phyloP scores from a whole-genome alignment of 1,140 invertebrate genomes.

The Pemphigus obesinymphae region DNA sequence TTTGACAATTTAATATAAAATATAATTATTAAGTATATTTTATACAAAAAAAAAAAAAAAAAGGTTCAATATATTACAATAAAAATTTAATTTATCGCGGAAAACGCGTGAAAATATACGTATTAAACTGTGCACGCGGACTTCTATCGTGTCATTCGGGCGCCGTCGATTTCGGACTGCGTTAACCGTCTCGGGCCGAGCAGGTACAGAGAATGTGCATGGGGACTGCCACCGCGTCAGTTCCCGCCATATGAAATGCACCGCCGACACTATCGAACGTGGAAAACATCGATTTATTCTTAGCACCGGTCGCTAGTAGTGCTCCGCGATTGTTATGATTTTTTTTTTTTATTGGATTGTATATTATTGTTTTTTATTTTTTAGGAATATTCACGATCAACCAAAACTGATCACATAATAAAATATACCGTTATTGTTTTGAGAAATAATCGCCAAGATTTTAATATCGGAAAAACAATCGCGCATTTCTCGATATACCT shows the following conservation, averaged over 20 bases:
- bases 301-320: not conserved
- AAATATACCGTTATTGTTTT: too few relatives aligned
- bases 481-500: too few relatives aligned
- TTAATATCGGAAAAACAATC: too few relatives aligned
- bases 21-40: too few relatives aligned
- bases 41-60: too few relatives aligned
- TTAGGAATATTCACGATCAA: too few relatives aligned
- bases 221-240: not conserved
- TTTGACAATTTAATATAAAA: too few relatives aligned
- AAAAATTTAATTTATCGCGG: not conserved
- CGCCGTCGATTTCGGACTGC: conserved; percentile 31
- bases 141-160: not conserved
- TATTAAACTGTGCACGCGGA: not conserved
- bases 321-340: not conserved
- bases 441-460: too few relatives aligned
- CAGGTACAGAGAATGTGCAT: conserved; percentile 33
- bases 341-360: too few relatives aligned
- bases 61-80: too few relatives aligned
- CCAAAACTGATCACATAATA: too few relatives aligned
- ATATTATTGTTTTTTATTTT: too few relatives aligned
- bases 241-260: conserved; percentile 28
- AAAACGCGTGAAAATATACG: not conserved
- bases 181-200: conserved; percentile 15
- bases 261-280: conserved; percentile 15
- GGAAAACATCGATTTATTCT: conserved; percentile 26